A percentile compares a stretch with the other conserved stretches of the same genome.
Evolutionary conservation across 2,113 vertebrate genomes (phyloP).

Genomic region (Rousettus leschenaultii): DNA sequence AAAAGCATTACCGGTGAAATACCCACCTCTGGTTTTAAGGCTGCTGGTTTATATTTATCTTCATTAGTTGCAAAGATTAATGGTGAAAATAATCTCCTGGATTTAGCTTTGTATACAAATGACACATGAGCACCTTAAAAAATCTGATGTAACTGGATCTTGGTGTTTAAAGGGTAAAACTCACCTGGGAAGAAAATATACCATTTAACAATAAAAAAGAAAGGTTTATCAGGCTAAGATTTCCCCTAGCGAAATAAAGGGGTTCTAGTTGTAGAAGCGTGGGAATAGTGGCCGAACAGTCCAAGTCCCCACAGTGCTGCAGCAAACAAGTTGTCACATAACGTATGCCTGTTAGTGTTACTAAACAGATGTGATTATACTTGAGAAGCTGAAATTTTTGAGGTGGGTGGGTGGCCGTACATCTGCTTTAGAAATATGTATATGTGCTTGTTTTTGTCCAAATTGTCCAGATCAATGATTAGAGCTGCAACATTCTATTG

Average conservation of each 20-base stretch:
- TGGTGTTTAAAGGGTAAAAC: background rate
- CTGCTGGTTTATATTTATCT: constrained; percentile 56
- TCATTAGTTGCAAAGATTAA: constrained; percentile 48
- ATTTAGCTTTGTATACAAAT: constrained; percentile 29
- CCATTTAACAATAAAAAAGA: constrained; percentile 17
- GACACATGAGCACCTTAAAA: background rate
- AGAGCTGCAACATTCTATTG: background rate
- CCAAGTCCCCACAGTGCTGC: background rate
- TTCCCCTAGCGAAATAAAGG: background rate
- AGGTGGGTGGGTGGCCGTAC: fast-evolving
- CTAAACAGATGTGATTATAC: background rate
- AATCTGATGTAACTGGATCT: constrained; percentile 39
- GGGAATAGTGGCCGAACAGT: background rate
- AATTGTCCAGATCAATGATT: background rate
- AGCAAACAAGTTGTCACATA: constrained; percentile 12
- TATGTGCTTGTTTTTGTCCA: background rate
- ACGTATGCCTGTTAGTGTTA: background rate
- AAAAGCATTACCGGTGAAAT: constrained; percentile 64
- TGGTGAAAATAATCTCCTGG: constrained; percentile 49
- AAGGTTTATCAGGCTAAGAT: constrained; percentile 30
- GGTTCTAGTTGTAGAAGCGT: background rate
- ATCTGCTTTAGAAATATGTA: background rate
- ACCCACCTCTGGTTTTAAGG: constrained; percentile 61
- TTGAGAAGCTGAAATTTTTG: background rate
- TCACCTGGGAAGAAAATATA: constrained; percentile 58